These are phyloP conservation scores for Oasisia sp. DNA, from an alignment of 2,888 invertebrate genomes.

Conservation along the genomic window DNA sequence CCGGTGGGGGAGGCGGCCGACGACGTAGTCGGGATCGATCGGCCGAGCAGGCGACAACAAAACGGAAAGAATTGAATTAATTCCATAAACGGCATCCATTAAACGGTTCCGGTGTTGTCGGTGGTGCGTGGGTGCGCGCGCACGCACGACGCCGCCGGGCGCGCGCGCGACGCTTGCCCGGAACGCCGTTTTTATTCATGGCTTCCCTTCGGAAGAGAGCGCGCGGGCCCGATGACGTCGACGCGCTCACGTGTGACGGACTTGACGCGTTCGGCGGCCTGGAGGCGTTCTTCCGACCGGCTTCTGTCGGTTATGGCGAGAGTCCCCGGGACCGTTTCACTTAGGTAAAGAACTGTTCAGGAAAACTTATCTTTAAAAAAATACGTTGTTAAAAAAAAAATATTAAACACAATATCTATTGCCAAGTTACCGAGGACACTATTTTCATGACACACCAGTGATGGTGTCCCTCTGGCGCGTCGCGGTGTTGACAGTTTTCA, in stretches of 20 bases:
- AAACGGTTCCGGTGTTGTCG: background rate
- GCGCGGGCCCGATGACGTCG: background rate
- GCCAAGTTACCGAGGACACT: no score
- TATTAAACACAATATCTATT: no score
- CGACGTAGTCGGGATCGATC: background rate
- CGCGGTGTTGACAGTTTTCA: no score
- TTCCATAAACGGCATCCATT: constrained; percentile 11
- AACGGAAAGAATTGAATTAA: background rate
- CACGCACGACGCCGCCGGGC: background rate
- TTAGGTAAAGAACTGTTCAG: no score
- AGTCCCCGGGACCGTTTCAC: no score
- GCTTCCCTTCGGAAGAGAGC: background rate
- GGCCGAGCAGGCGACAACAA: background rate
- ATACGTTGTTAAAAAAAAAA: no score
- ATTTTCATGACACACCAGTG: no score
- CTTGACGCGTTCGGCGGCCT: background rate
- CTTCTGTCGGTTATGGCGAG: background rate
- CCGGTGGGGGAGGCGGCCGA: background rate
- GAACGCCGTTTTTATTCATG: background rate
- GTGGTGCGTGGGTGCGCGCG: background rate
- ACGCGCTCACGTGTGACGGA: background rate
- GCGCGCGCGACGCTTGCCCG: background rate
- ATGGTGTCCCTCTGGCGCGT: no score
- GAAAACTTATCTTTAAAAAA: no score
- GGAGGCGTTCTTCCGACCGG: background rate